phyloP scores from a whole-genome alignment of 2,888 invertebrate genomes.

The Perizoma flavofasciatum region DNA sequence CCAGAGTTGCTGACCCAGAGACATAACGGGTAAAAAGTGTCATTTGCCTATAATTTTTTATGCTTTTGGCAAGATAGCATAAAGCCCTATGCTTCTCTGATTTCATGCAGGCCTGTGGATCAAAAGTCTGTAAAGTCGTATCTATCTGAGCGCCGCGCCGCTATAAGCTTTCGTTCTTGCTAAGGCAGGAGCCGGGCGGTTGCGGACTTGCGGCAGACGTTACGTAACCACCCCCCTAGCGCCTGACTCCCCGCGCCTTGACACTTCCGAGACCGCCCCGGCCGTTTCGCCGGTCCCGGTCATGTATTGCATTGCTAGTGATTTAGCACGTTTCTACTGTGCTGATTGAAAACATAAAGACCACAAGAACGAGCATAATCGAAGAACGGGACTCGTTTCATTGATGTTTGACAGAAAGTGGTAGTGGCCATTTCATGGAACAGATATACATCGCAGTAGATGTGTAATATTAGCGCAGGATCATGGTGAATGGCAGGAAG shows the following conservation, averaged over 20 bases:
- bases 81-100: background rate
- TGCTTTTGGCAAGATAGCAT: too few relatives aligned
- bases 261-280: constrained; percentile 59
- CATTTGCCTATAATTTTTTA: too few relatives aligned
- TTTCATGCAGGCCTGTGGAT: constrained; percentile 5
- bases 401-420: background rate
- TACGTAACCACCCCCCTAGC: constrained; percentile 60
- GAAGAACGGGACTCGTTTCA: background rate
- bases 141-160: constrained; percentile 14
- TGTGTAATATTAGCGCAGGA: too few relatives aligned
- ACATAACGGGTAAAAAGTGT: too few relatives aligned
- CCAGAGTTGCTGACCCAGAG: too few relatives aligned
- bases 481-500: too few relatives aligned
- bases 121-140: constrained; percentile 14
- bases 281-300: constrained; percentile 22
- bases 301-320: constrained; percentile 36
- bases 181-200: constrained; percentile 39
- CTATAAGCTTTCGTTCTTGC: constrained; percentile 4
- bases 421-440: background rate
- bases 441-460: background rate
- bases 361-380: constrained; percentile 11
- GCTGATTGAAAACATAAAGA: constrained; percentile 24
- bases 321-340: constrained; percentile 24
- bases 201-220: constrained; percentile 56
- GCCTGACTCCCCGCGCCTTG: constrained; percentile 46